These are phyloP conservation scores for Trichogramma evanescens DNA, from an alignment of 2,888 invertebrate species.

Conservation along the genomic window DNA sequence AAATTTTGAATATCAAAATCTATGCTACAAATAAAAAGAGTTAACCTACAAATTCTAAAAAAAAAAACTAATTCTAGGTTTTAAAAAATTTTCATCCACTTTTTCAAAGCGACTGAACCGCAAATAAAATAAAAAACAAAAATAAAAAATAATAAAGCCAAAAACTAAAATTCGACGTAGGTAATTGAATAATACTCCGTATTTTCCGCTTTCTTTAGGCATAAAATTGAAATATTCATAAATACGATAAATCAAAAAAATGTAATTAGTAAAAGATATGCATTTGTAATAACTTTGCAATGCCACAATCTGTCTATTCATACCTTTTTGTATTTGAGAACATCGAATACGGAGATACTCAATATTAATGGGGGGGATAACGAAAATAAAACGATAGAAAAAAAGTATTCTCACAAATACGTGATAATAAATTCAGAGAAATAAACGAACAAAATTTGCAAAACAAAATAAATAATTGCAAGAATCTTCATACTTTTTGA, in stretches of 20 bases:
- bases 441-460: slow-evolving; percentile 31
- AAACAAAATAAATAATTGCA: slow-evolving; percentile 22
- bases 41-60: background rate
- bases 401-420: slow-evolving; percentile 36
- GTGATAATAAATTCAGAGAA: slow-evolving; percentile 19
- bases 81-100: slow-evolving; percentile 19
- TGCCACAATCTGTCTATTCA: background rate
- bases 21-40: background rate
- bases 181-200: background rate
- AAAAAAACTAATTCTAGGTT: background rate
- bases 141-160: slow-evolving; percentile 9
- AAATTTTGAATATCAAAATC: no score
- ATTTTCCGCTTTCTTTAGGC: background rate
- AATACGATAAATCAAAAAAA: background rate
- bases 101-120: slow-evolving; percentile 7
- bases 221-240: background rate
- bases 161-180: slow-evolving; percentile 18
- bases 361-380: slow-evolving; percentile 19
- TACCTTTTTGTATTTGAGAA: background rate
- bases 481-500: slow-evolving; percentile 24
- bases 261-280: background rate
- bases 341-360: slow-evolving; percentile 4
- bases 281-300: no score
- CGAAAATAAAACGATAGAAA: slow-evolving; percentile 34
- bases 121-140: slow-evolving; percentile 14